Evolutionary conservation across 1,140 invertebrate species (phyloP).

Genomic region (Drosophila gunungcola): DNA sequence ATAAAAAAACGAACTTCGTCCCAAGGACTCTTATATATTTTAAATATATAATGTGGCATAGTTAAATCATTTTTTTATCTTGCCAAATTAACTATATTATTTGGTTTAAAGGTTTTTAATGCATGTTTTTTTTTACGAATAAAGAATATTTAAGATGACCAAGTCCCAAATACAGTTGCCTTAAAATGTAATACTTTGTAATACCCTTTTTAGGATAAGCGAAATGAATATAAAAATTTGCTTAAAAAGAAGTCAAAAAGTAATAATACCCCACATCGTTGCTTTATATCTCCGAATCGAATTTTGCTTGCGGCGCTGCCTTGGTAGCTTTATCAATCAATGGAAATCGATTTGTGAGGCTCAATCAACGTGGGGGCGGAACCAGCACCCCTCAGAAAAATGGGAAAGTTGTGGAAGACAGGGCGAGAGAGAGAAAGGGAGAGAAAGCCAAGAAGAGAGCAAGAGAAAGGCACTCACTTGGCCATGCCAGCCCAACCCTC

Average conservation of each 20-base stretch:
- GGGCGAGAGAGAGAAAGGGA: background rate
- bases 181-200: too few species aligned
- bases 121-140: too few species aligned
- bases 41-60: too few species aligned
- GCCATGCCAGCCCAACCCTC: constrained; percentile 44
- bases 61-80: too few species aligned
- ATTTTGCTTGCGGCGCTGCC: constrained; percentile 6
- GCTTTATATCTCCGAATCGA: background rate
- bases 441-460: background rate
- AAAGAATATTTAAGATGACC: too few species aligned
- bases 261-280: background rate
- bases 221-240: background rate
- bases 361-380: constrained; percentile 44
- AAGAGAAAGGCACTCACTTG: constrained; percentile 5
- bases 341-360: constrained; percentile 72
- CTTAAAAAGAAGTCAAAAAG: background rate
- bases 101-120: too few species aligned
- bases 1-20: too few species aligned
- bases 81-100: too few species aligned
- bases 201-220: too few species aligned
- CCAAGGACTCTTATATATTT: too few species aligned
- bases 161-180: too few species aligned
- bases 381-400: constrained; percentile 11
- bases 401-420: constrained; percentile 8
- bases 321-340: constrained; percentile 73